Evolutionary conservation across 2,113 vertebrate genomes (phyloP), one percentile per base, ranked within the genome.

Genomic region (Danio rerio): DNA sequence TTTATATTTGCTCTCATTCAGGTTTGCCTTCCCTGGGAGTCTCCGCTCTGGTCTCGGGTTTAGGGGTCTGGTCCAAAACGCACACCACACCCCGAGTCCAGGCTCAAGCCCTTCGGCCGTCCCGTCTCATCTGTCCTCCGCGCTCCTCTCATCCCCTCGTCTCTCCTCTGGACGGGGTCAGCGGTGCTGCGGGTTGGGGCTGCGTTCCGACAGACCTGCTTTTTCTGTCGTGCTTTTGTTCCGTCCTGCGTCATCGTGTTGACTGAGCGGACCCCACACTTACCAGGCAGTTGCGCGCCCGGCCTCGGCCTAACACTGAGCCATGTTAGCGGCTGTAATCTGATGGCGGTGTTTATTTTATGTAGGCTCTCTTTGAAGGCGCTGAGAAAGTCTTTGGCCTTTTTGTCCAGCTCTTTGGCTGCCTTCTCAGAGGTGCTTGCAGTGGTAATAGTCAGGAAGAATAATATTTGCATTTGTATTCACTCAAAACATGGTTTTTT

Each of bases 341-440:
- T 94, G 93, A 94, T 92, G 92, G 93, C 88, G 73, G n/a, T 94
- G 93, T 94, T 94, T 94, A 94, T 94, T 94, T 94, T 93, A 94
- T 94, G 92, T 93, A 92, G 92, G 89, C 88, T 91, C 87, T 86
- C 90, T 94, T 94, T 94, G 93, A 94, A 93, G 93, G 91, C 81
- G 86, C 90, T 89, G 91, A 93, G 91, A 93, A 94, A 92, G 91
- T 94, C 93, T 94, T 94, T 93, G 93, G 92, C 92, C 91, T 94
- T 94, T 94, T 93, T 93, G 93, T 94, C 93, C 93, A 88, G 89
- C 11, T 89, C 88, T 93, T 93, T 92, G 90, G 81, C 89, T 91
- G 63, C 92, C 92, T 90, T 92, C 90, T 92, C 93, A 92, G 91
- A 93, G 94, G 93, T 92, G 91, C 91, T 94, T 83, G 85, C 88